Base-by-base conservation (phyloP, 2,888 invertebrate genomes). In the Lepidonotus clava region DNA sequence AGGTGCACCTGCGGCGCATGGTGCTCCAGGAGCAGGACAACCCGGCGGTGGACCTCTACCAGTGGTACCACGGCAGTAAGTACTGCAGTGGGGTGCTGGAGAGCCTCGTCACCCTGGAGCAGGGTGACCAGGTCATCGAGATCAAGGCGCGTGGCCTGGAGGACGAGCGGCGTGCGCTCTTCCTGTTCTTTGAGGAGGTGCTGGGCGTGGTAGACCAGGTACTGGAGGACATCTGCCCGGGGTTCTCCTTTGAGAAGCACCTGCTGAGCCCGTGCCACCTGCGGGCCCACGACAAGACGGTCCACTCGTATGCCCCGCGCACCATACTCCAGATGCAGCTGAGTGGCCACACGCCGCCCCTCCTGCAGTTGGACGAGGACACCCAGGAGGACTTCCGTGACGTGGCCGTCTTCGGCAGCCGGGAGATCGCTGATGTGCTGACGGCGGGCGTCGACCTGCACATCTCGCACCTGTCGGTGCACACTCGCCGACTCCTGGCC, bases 11-110 rank as follows among this genome's bases (percentile, higher is more conserved):
- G 86, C 94, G 96, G 76, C 94, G 95, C 88, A 95, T 91, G 84
- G 91, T 92, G 38, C 88, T 92, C 0, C 91, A 90, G 36, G 92
- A 93, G 77, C 90, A 90, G 18, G 91, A 92, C 67, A 91, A 92
- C 61, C 94, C 95, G 86, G 96, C 96, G 88, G 95, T 95, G 0
- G 96, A 96, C 92, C 94, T 97, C 61, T 96, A 96, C 90, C 97
- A 97, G 92, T 96, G 96, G 96, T 95, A 95, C 93, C 95, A 95
- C 90, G 96, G 96, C 61, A 96, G 96, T 53, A 96, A 96, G 93
- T 94, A 96, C 90, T 96, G 96, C 92, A 95, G 96, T 80, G 96
- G 96, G 0, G 95, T 95, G 61, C 95, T 96, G 87, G 97, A 97
- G 92, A 96, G 96, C 85, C 94, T 97, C 84, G 94, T 97, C 24